A percentile compares a stretch with the other conserved stretches of the same genome.
Conservation (phyloP, 35 echinoderm and acorn worm species). For the Eucidaris tribuloides region DNA sequence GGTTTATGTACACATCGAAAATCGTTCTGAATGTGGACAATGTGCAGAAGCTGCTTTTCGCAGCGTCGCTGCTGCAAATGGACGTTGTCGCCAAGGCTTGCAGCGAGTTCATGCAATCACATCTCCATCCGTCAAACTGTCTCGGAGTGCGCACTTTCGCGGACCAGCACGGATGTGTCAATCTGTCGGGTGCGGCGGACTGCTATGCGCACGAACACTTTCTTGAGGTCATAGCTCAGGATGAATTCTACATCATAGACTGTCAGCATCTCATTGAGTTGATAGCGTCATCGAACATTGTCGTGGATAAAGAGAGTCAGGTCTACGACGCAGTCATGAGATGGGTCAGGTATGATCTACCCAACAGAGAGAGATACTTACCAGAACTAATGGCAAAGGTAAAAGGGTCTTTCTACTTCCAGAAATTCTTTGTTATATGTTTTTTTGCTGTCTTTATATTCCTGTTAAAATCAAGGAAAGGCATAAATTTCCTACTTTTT, state of each 20-base stretch:
- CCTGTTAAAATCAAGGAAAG: too few relatives aligned
- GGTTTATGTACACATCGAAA: slow-evolving; percentile 96
- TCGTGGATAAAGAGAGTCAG: slow-evolving; percentile 67
- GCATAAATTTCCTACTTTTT: too few relatives aligned
- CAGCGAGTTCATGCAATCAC: slow-evolving; percentile 95
- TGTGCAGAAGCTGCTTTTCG: slow-evolving; percentile 85
- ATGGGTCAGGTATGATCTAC: slow-evolving; percentile 72
- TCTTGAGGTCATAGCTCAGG: slow-evolving; percentile 53
- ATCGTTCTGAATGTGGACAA: slow-evolving; percentile 83
- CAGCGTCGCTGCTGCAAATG: slow-evolving; percentile 79
- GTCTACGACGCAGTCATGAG: slow-evolving; percentile 80
- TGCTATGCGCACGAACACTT: slow-evolving; percentile 78
- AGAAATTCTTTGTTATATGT: not conserved
- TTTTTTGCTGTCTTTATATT: too few relatives aligned
- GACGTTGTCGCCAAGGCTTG: slow-evolving; percentile 80
- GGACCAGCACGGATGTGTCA: slow-evolving; percentile 81
- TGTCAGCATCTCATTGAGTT: slow-evolving; percentile 49
- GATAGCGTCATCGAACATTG: slow-evolving; percentile 69
- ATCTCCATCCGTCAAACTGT: slow-evolving; percentile 90
- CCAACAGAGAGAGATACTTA: slow-evolving; percentile 50
- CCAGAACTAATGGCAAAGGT: slow-evolving; percentile 89
- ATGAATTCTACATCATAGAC: slow-evolving; percentile 76
- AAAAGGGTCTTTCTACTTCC: slow-evolving; percentile 7
- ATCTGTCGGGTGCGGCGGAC: slow-evolving; percentile 79
- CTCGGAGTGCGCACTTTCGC: slow-evolving; percentile 92